Evolutionary conservation across 2,113 vertebrate genomes (phyloP).

Genomic region (Heteronetta atricapilla): DNA sequence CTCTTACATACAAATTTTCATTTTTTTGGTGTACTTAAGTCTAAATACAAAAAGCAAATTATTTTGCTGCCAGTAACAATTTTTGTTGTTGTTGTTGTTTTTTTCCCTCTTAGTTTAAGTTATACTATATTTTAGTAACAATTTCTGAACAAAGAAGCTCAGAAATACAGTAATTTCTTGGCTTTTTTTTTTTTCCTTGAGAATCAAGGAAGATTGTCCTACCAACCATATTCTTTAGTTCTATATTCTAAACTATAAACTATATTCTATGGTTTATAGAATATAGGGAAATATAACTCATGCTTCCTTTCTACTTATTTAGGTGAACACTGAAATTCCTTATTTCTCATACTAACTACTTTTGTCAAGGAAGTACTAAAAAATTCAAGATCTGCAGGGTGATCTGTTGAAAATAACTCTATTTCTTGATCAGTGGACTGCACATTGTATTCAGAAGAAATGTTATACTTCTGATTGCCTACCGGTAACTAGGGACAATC

Average conservation of each 20-base stretch:
- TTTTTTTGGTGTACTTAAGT: background rate
- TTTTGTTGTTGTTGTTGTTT: background rate
- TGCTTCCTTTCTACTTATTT: background rate
- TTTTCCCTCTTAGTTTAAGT: background rate
- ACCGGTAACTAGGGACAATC: background rate
- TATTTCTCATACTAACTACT: background rate
- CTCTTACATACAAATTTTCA: background rate
- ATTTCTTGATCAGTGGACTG: background rate
- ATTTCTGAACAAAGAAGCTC: background rate
- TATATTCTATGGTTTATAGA: background rate
- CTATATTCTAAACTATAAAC: no score
- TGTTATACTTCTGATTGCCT: background rate
- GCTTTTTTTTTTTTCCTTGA: background rate
- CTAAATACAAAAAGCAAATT: background rate
- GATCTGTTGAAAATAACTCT: background rate
- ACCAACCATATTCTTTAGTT: background rate
- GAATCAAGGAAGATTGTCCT: background rate
- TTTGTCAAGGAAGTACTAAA: background rate
- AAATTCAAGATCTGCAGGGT: background rate
- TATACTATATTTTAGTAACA: background rate
- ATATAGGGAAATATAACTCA: background rate
- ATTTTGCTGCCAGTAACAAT: background rate
- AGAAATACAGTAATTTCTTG: background rate
- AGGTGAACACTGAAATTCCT: no score
- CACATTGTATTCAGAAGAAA: background rate